A percentile compares a stretch with the other conserved stretches of the same genome.
phyloP scores from a whole-genome alignment of 2,113 vertebrate genomes.

The Narcine bancroftii region DNA sequence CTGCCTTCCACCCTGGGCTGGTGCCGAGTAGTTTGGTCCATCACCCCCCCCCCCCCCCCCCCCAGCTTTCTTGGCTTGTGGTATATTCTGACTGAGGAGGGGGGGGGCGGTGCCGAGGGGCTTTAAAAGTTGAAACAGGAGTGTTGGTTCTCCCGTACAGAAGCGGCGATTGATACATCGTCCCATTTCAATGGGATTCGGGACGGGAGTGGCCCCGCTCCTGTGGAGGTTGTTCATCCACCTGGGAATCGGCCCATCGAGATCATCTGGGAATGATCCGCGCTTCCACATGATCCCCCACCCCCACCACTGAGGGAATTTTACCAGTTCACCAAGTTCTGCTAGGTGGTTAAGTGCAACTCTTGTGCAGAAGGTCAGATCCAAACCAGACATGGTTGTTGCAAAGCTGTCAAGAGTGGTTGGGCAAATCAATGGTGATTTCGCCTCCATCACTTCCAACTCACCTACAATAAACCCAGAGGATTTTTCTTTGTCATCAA shows the following conservation, averaged over 20 bases:
- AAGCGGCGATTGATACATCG: neutral
- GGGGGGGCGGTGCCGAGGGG: neutral
- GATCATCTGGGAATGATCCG: neutral
- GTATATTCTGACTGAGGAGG: neutral
- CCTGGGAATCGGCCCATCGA: neutral
- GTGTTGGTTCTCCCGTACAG: neutral
- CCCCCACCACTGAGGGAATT: no score
- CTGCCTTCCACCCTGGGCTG: neutral
- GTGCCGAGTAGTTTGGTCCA: neutral
- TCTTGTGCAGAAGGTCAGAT: no score
- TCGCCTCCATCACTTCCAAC: no score
- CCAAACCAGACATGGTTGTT: no score
- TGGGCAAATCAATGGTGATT: no score
- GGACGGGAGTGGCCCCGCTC: neutral
- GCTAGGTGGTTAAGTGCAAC: no score
- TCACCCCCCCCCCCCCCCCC: neutral
- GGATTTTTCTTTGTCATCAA: no score
- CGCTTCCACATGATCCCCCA: no score
- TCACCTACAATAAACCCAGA: no score
- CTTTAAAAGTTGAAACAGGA: slow-evolving; percentile 20
- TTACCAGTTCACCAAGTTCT: no score
- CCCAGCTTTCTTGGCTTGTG: neutral
- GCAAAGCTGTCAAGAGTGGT: no score
- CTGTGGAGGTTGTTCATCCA: neutral
- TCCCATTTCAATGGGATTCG: neutral